Base-by-base conservation (phyloP, 2,113 vertebrate genomes). In the Spea bombifrons region DNA sequence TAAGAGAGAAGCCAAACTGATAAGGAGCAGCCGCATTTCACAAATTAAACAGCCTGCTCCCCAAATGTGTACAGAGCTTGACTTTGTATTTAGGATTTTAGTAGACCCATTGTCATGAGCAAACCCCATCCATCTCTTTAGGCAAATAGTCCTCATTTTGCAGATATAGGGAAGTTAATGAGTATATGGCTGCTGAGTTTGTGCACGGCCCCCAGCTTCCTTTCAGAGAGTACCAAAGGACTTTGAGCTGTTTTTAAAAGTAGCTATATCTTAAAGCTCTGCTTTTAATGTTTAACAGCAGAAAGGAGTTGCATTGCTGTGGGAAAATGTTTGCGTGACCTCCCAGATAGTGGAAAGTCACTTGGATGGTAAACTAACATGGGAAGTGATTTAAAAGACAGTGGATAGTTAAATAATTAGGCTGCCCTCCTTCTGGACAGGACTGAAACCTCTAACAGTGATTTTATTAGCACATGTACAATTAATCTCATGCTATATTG, bases 271-370 rank as follows among this genome's bases (percentile, higher is more conserved):
- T 67, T 53, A 15, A 13, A 17, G 9, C 45, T 61, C 16, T n/a
- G 9, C 6, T 68, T 80, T 80, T 80, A 80, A 80, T 80, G 71
- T 80, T 80, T 80, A 80, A 80, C 78, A 50, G 52, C 10, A 68
- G 30, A 50, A 63, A 52, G 78, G 71, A 80, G 78, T 74, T 67
- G 17, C 71, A 67, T 67, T 15, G 74, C 78, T 66, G 71, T 80
- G 78, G 78, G 78, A 80, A 80, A 72, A 73, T 80, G 71, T 53
- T 80, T 65, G 17, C 52, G 17, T 80, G 70, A 74, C 71, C 78
- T 61, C 53, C 7, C 52, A 68, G 30, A 47, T 55, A 79, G 43
- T 68, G 65, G 75, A 49, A 61, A 63, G 75, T 64, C 3, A 30
- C 61, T 64, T 4, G 16, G 61, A 64, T 64, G 17, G 61, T 3